Evolutionary conservation across 1,140 invertebrate genomes (phyloP), one percentile per base, ranked within the genome.

Genomic region (Macrostomum lignano): DNA sequence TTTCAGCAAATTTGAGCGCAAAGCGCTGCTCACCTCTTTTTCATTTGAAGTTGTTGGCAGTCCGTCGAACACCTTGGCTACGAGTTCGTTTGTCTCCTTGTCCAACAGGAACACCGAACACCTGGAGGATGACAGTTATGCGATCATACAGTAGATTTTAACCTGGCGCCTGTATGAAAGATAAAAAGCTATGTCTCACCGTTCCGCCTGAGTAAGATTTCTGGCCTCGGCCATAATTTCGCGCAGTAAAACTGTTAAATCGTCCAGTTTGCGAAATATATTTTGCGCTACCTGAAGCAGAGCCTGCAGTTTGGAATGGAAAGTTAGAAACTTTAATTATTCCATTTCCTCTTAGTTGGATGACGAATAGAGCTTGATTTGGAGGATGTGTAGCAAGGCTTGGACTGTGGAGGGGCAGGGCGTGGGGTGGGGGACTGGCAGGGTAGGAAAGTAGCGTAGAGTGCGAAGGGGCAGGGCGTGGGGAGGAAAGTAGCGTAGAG

Each of bases 91-190:
- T 14, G 66, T 64, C 37, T 75, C 71, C 21, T 65, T 53, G 46
- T 78, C 74, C 17, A 77, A 47, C 15, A 78, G 53, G 58, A 76
- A 74, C 19, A 79, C 61, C 0, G 71, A 72, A 51, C 74, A 78
- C 38, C 63, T 65, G 36, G 21, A 48, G 45, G 36, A 41, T 4
- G 36, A 19, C 34, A 32, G 17, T 38, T 15, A 15, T 40, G 3
- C 13, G 26, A 36, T 20, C 13, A 11, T 3, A 36, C 15, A 19
- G 10, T 17, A 32, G 17, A n/a, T n/a, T n/a, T n/a, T n/a, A n/a
- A n/a, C n/a, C n/a, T n/a, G n/a, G n/a, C n/a, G n/a, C 33, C 2
- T 28, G n/a, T 15, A 11, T 14, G 21, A 36, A 14, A 32, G 15
- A 33, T 17, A 28, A 28, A 28, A 15, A 15, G 7, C 15, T 28